Percentiles rank a stretch among this genome's conserved stretches.
phyloP scores from a whole-genome alignment of 2,113 vertebrate species.

The Galbula dea region DNA sequence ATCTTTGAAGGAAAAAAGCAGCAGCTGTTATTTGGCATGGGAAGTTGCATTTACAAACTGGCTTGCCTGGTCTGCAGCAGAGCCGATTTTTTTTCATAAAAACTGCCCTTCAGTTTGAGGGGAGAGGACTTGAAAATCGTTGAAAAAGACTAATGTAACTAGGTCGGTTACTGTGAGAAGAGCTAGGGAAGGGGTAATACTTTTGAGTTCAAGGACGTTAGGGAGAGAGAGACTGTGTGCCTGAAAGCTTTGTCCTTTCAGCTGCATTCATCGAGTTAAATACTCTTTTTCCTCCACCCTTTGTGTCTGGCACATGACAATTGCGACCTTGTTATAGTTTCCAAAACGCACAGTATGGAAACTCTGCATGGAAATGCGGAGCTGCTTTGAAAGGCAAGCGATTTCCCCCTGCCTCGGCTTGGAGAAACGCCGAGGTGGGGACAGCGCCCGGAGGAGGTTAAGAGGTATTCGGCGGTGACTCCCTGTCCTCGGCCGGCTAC shows the following conservation, averaged over 20 bases:
- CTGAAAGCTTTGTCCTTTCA: no score
- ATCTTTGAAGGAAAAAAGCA: not conserved
- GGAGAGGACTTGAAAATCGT: not conserved
- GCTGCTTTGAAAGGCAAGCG: accelerated
- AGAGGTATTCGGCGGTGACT: no score
- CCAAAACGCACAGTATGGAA: accelerated
- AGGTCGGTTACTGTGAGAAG: no score
- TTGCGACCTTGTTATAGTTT: no score
- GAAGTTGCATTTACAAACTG: not conserved
- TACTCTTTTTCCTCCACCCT: no score
- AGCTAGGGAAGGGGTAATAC: not conserved
- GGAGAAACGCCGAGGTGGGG: no score
- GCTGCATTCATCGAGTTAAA: accelerated
- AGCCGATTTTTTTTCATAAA: not conserved
- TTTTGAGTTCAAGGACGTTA: not conserved
- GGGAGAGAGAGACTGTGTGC: not conserved
- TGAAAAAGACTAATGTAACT: no score
- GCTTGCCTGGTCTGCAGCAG: not conserved
- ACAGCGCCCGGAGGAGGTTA: accelerated
- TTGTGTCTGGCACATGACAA: not conserved
- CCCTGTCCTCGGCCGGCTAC: not conserved
- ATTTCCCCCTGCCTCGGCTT: accelerated
- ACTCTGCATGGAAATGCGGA: no score
- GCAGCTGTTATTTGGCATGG: not conserved
- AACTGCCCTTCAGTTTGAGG: not conserved